phyloP scores from a whole-genome alignment of 2,113 vertebrate species.

The Atractosteus spatula region DNA sequence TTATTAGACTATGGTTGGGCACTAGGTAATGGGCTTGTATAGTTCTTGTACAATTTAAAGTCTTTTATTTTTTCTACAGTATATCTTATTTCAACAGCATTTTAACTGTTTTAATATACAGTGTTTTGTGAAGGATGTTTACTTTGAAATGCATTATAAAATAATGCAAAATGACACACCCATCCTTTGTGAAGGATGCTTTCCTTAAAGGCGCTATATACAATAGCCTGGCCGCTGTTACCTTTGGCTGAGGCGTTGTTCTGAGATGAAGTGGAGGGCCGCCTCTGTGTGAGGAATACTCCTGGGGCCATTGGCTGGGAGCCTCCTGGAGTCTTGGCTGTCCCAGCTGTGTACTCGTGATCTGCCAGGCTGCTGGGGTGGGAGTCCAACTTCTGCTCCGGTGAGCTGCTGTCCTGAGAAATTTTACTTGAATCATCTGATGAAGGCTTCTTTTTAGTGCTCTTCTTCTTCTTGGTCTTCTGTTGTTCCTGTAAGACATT shows the following conservation, averaged over 20 bases:
- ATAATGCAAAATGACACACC: no score
- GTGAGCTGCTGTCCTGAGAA: slow-evolving; percentile 87
- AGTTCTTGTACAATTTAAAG: no score
- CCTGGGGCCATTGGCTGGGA: slow-evolving; percentile 91
- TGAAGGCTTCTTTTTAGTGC: slow-evolving; percentile 85
- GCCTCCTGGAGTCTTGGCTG: slow-evolving; percentile 71
- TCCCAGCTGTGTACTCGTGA: slow-evolving; percentile 82
- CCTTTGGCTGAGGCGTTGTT: slow-evolving; percentile 84
- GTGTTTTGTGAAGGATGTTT: no score
- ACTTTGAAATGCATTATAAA: no score
- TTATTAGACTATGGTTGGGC: no score
- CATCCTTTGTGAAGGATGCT: no score
- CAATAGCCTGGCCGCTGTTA: slow-evolving; percentile 53
- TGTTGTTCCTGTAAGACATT: slow-evolving; percentile 83
- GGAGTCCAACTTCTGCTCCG: slow-evolving; percentile 80
- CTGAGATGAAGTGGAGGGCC: slow-evolving; percentile 86
- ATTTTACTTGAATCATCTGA: slow-evolving; percentile 65
- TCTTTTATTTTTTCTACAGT: no score
- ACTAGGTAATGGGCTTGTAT: no score
- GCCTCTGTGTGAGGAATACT: slow-evolving; percentile 89
- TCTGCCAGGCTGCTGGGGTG: slow-evolving; percentile 84
- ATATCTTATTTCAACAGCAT: no score
- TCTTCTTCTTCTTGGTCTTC: slow-evolving; percentile 92
- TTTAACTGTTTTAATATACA: no score
- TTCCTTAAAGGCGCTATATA: no score